Conservation (phyloP, 2,113 vertebrate species). For the Platysteira castanea region DNA sequence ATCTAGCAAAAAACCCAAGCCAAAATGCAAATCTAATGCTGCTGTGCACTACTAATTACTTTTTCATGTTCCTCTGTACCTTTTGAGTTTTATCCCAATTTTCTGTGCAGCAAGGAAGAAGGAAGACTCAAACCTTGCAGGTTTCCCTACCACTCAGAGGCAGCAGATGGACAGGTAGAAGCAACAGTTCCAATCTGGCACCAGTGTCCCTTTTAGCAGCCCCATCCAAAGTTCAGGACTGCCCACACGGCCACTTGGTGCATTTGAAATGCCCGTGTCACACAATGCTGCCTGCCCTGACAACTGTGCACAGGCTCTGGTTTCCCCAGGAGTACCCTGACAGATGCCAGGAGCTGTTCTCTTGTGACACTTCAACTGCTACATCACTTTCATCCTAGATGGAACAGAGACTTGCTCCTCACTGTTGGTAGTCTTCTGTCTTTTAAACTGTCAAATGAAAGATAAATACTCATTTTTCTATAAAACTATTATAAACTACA, state of each 20-base stretch:
- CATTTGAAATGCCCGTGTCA: constrained; percentile 74
- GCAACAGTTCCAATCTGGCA: constrained; percentile 72
- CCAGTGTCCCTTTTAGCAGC: constrained; percentile 65
- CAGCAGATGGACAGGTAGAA: constrained; percentile 79
- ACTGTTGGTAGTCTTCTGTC: neutral
- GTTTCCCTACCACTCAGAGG: neutral
- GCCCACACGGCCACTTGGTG: constrained; percentile 67
- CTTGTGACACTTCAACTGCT: neutral
- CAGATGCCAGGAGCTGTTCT: neutral
- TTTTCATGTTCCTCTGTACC: neutral
- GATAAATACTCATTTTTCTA: neutral
- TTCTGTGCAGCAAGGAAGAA: neutral
- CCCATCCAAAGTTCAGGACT: constrained; percentile 65
- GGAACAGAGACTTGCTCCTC: neutral
- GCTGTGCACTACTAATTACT: neutral
- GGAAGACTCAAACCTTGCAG: neutral
- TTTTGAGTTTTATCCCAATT: neutral
- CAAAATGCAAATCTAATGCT: neutral
- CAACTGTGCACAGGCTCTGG: constrained; percentile 58
- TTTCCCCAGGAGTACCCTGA: neutral
- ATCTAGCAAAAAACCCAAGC: neutral
- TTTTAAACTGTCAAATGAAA: neutral
- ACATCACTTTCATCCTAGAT: neutral
- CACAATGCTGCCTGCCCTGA: constrained; percentile 62
- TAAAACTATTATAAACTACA: neutral